A percentile compares a stretch with the other conserved stretches of the same genome.
These are phyloP conservation scores for Tipula confusa DNA, from an alignment of 2,888 invertebrate species.

Conservation along the genomic window DNA sequence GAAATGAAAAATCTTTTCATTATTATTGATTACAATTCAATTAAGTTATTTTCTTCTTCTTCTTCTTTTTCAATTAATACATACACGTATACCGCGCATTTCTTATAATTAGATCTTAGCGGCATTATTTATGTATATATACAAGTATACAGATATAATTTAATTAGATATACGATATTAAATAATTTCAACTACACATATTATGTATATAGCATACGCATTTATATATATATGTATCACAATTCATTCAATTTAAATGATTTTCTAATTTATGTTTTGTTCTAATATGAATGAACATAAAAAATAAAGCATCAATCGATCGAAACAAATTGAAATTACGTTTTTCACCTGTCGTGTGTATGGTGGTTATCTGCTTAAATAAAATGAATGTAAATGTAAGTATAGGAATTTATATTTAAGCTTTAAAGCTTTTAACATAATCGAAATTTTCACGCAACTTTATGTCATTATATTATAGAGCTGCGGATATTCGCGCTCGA, in stretches of 20 bases:
- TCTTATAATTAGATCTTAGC: conserved; percentile 9
- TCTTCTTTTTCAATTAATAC: not conserved
- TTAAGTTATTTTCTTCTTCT: not conserved
- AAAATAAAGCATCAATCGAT: not conserved
- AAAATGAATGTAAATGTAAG: not conserved
- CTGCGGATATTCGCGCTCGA: not conserved
- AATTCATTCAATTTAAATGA: not conserved
- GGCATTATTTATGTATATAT: not conserved
- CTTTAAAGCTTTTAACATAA: not conserved
- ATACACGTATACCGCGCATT: not conserved
- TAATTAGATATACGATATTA: conserved; percentile 20
- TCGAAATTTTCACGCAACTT: not conserved
- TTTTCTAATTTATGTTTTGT: conserved; percentile 7
- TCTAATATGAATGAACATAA: not conserved
- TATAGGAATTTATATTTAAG: not conserved
- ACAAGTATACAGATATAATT: conserved; percentile 25
- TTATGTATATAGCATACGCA: not conserved
- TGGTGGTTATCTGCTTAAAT: not conserved
- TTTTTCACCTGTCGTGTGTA: not conserved
- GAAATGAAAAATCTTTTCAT: conserved; percentile 13
- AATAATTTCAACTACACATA: not conserved
- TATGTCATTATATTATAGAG: not conserved
- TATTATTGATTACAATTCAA: conserved; percentile 25
- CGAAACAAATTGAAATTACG: not conserved
- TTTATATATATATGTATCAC: not conserved